Base-by-base conservation (phyloP, 2,888 invertebrate genomes). In the Teinopalpus imperialis region DNA sequence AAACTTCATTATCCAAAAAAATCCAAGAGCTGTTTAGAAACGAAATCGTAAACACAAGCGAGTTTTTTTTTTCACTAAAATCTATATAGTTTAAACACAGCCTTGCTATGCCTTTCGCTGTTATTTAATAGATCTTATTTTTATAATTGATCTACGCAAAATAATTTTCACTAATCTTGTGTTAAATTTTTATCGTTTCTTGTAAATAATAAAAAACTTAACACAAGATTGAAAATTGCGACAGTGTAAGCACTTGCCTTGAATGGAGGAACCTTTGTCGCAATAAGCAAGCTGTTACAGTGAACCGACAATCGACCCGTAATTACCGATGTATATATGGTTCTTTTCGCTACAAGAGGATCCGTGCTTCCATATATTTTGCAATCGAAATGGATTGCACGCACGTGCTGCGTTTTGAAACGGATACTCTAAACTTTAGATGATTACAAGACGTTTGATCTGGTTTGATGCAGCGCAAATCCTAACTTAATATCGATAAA, bases 261-360 rank as follows among this genome's bases (percentile, higher is more conserved):
- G 26, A 32, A 39, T 20, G 32, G 12, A 40, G 21, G 39, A 40
- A 32, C 32, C 8, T 7, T 39, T 34, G 40, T 35, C 40, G 45
- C 40, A 46, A 40, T 29, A 35, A 24, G 2, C 27, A 1, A 10
- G 12, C 7, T 27, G 23, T 46, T 21, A 23, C 21, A 32, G 16
- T 8, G 7, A 1, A 36, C 36, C 32, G 34, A 27, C 45, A 40
- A 27, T 13, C 2, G 29, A 2, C 14, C 24, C 7, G 39, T 18
- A 27, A 32, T 46, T 35, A 29, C 34, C 45, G 40, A 23, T 16
- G 26, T 10, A 14, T 8, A 31, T 16, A 36, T 20, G 8, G 18
- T 14, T n/a, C 1, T 8, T 32, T 39, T 32, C 39, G 18, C 24
- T 20, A 9, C 13, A 27, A 7, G 20, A 34, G 42, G 39, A 43